phyloP scores from a whole-genome alignment of 2,113 vertebrate species.

The Dermatemys mawii region DNA sequence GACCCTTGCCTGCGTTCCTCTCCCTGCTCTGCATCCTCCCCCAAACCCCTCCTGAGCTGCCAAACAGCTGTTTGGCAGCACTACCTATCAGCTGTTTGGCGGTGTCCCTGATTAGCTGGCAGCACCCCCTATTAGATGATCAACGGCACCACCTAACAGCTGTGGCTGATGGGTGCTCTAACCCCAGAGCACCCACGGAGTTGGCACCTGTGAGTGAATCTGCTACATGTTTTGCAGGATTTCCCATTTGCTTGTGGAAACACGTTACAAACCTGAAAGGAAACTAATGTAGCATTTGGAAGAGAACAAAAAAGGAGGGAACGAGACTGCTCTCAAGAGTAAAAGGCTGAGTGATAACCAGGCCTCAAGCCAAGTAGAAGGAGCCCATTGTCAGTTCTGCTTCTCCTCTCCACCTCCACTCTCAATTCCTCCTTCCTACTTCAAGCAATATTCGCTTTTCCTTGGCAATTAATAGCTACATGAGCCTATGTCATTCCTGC shows the following conservation, averaged over 20 bases:
- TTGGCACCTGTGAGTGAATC: neutral
- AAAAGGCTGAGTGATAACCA: constrained; percentile 6
- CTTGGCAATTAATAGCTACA: constrained; percentile 20
- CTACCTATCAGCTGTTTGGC: no score
- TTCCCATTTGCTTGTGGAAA: neutral
- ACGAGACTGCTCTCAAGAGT: constrained; percentile 6
- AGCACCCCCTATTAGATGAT: no score
- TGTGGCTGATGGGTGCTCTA: no score
- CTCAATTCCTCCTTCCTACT: neutral
- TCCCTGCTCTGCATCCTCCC: no score
- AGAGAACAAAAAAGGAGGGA: neutral
- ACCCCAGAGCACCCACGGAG: no score
- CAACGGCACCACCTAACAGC: no score
- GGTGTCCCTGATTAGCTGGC: no score
- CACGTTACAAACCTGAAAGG: neutral
- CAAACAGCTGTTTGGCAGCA: no score
- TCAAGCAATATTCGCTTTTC: constrained; percentile 37
- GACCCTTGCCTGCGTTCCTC: no score
- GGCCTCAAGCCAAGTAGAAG: neutral
- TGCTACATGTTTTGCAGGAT: neutral
- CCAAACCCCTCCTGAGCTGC: no score
- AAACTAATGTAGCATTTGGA: neutral
- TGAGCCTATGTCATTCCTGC: neutral
- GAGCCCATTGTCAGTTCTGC: neutral
- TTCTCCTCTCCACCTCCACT: constrained; percentile 1